A percentile compares a stretch with the other conserved stretches of the same genome.
These are phyloP conservation scores for Xestia ashworthii DNA, from an alignment of 2,888 invertebrate genomes.

Conservation along the genomic window DNA sequence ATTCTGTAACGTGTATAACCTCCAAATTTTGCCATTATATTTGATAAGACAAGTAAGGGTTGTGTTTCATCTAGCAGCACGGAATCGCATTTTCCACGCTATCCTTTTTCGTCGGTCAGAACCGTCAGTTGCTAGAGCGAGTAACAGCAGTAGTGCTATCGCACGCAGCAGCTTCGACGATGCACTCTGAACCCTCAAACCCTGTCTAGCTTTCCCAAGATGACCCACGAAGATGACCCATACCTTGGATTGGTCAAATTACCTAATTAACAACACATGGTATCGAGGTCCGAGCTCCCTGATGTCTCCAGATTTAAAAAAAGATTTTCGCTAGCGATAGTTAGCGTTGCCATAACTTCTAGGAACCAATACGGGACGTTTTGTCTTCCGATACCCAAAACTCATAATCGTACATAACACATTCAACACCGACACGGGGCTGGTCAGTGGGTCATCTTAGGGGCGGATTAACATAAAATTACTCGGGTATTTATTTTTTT, in stretches of 20 bases:
- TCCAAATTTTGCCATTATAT: constrained; percentile 33
- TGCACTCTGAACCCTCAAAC: not conserved
- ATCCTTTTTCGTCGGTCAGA: not conserved
- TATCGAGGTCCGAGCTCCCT: not conserved
- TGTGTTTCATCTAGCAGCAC: not conserved
- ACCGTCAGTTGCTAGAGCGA: not conserved
- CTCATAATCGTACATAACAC: no score
- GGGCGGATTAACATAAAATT: no score
- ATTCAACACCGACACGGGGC: no score
- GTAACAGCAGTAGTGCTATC: not conserved
- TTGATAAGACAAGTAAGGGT: not conserved
- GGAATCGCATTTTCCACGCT: not conserved
- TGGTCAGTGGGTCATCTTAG: no score
- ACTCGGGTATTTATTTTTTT: no score
- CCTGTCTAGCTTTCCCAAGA: not conserved
- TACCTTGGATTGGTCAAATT: not conserved
- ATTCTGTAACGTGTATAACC: constrained; percentile 61
- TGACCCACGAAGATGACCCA: not conserved
- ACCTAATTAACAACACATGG: not conserved
- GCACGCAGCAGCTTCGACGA: not conserved
- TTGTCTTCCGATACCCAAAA: no score
- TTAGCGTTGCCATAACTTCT: no score
- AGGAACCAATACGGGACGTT: no score
- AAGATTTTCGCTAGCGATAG: no score
- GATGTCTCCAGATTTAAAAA: not conserved